Evolutionary conservation across 2,113 vertebrate genomes (phyloP).

Genomic region (Calcarius ornatus): DNA sequence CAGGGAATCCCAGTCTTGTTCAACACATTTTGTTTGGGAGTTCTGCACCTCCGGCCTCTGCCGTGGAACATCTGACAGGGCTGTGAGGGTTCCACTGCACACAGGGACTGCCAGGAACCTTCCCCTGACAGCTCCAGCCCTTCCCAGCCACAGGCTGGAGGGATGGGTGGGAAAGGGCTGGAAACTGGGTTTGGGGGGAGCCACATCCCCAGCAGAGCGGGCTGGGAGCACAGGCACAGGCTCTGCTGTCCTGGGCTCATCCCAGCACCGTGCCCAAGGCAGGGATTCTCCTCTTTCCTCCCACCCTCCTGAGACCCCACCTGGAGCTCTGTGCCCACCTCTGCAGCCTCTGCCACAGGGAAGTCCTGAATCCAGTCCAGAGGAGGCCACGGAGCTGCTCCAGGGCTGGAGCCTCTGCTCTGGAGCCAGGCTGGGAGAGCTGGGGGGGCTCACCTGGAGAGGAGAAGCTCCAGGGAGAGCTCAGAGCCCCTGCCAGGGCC

Average conservation of each 20-base stretch:
- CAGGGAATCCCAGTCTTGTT: background rate
- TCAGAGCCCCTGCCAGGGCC: background rate
- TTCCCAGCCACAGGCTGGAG: rapidly evolving
- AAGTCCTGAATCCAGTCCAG: background rate
- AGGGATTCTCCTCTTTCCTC: background rate
- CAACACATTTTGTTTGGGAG: background rate
- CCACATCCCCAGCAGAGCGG: rapidly evolving
- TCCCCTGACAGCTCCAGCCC: background rate
- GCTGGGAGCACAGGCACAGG: background rate
- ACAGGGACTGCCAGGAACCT: background rate
- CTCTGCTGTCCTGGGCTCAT: background rate
- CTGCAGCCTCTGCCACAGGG: background rate
- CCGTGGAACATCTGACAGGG: rapidly evolving
- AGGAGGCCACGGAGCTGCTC: background rate
- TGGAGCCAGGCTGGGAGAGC: background rate
- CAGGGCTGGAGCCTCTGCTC: background rate
- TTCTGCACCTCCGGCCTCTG: background rate
- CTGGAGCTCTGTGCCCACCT: background rate
- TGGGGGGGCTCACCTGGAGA: background rate
- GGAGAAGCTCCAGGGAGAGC: background rate
- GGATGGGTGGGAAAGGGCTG: rapidly evolving
- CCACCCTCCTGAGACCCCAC: background rate
- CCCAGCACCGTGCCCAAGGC: rapidly evolving
- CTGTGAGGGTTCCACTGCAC: rapidly evolving
- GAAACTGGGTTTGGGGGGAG: rapidly evolving